phyloP scores from a whole-genome alignment of 2,797 vertebrate species.

The Pipistrellus pipistrellus region DNA sequence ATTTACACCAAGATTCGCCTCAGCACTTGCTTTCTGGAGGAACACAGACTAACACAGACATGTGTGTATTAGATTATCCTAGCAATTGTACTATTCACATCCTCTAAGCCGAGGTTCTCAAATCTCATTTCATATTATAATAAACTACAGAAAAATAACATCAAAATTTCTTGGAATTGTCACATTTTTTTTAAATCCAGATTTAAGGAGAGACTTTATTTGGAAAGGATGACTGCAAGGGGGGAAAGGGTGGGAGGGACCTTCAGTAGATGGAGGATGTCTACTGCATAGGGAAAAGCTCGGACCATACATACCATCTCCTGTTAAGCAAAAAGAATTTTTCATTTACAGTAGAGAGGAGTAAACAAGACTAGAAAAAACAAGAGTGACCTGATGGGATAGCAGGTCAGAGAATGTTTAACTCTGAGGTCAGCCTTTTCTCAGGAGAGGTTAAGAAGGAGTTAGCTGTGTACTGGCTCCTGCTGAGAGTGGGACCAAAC shows the following conservation, averaged over 20 bases:
- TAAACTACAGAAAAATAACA: not conserved
- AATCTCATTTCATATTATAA: conserved; percentile 44
- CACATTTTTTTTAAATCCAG: not conserved
- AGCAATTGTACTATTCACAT: not conserved
- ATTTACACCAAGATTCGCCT: not conserved
- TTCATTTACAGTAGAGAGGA: not conserved
- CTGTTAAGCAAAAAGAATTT: not conserved
- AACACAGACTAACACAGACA: not conserved
- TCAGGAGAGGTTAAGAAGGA: not conserved
- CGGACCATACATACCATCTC: not conserved
- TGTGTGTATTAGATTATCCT: conserved; percentile 8
- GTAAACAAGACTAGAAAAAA: not conserved
- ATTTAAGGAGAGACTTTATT: conserved; percentile 4
- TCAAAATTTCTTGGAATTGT: not conserved
- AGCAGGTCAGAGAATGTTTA: not conserved
- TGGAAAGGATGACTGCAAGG: not conserved
- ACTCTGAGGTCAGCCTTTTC: not conserved
- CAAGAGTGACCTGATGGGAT: not conserved
- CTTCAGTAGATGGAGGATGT: not conserved
- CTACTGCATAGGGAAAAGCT: not conserved
- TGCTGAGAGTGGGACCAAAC: no score
- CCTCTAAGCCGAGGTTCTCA: not conserved
- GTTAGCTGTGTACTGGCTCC: not conserved
- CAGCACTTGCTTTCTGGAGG: conserved; percentile 32
- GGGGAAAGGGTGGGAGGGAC: not conserved